phyloP scores from a whole-genome alignment of 2,888 invertebrate species.

The Eulithis testata region DNA sequence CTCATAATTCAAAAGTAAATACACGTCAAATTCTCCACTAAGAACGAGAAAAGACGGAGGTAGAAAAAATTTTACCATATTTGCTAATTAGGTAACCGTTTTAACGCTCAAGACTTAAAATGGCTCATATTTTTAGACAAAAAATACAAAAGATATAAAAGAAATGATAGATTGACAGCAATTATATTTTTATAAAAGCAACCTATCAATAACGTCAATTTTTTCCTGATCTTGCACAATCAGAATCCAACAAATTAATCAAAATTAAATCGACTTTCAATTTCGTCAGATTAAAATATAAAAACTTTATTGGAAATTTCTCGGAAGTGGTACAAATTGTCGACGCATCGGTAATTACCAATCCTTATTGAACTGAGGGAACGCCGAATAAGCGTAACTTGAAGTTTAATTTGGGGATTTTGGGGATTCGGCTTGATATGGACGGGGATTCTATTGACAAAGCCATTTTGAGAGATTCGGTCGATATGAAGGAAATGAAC shows the following conservation, averaged over 20 bases:
- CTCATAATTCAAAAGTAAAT: no score
- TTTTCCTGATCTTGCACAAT: not conserved
- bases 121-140: no score
- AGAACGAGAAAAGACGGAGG: no score
- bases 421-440: conserved; percentile 14
- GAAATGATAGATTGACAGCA: not conserved
- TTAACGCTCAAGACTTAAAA: no score
- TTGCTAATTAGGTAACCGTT: no score
- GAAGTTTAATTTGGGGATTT: conserved; percentile 28
- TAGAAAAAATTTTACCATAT: no score
- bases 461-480: conserved; percentile 16
- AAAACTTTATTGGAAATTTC: conserved; percentile 12
- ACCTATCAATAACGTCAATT: not conserved
- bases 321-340: conserved; percentile 15
- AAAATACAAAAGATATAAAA: no score
- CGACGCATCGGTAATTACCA: conserved; percentile 25
- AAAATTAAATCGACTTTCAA: conserved; percentile 14
- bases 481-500: conserved; percentile 12
- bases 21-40: no score
- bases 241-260: not conserved
- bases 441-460: conserved; percentile 23
- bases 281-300: conserved; percentile 6
- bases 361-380: conserved; percentile 16
- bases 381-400: conserved; percentile 27
- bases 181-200: not conserved